Percentiles rank a stretch among this genome's conserved stretches.
These are phyloP conservation scores for Gnathonemus echidnorhynchus DNA, from an alignment of 2,113 vertebrate genomes.

Conservation along the genomic window DNA sequence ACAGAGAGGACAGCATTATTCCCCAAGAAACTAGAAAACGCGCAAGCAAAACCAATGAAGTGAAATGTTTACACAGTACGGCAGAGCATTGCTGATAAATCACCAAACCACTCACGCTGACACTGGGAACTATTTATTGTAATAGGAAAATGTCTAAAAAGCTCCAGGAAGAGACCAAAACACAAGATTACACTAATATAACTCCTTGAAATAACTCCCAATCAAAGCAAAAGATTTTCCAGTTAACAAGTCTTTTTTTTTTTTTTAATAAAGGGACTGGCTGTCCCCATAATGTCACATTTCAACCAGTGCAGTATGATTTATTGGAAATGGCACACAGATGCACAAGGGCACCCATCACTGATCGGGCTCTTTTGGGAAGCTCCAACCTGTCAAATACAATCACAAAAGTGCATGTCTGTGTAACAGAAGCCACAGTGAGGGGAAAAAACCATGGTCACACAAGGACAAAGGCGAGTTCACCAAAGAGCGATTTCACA, in stretches of 20 bases:
- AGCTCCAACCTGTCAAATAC: slow-evolving; percentile 6
- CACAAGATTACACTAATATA: not conserved
- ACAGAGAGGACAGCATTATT: not conserved
- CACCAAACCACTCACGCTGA: not conserved
- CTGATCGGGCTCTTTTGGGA: not conserved
- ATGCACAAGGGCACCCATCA: not conserved
- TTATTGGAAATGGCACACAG: not conserved
- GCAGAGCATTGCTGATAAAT: not conserved
- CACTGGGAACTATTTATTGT: not conserved
- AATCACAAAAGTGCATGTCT: not conserved
- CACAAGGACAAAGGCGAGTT: not conserved
- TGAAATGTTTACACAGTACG: not conserved
- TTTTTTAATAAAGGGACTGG: not conserved
- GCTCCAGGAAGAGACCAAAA: not conserved
- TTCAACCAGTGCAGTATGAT: not conserved
- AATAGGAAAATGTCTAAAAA: not conserved
- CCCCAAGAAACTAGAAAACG: not conserved
- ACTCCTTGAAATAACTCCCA: not conserved
- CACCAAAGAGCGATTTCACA: not conserved
- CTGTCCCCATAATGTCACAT: not conserved
- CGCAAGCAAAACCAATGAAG: not conserved
- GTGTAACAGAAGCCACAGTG: not conserved
- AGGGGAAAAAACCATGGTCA: not conserved
- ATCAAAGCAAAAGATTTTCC: not conserved
- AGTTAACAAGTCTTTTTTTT: not conserved